Conservation (phyloP, 2,888 invertebrate genomes). For the Caenorhabditis sp. region DNA sequence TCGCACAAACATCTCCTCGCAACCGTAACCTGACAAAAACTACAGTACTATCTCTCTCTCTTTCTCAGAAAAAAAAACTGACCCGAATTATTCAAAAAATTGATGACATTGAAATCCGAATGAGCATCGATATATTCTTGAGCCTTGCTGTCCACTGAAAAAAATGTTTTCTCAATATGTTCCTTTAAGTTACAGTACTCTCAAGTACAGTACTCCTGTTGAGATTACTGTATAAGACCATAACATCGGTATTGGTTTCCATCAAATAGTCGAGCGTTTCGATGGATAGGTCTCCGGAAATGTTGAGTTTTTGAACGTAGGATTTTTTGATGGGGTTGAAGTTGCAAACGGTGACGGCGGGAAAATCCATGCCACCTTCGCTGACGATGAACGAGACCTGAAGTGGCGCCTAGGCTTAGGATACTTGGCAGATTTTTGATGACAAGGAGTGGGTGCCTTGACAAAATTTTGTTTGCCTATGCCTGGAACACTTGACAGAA, state of each 20-base stretch:
- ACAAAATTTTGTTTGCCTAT: not conserved
- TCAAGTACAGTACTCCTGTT: constrained; percentile 21
- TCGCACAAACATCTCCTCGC: constrained; percentile 53
- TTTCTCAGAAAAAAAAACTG: constrained; percentile 3
- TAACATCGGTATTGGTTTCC: constrained; percentile 45
- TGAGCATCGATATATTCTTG: constrained; percentile 37
- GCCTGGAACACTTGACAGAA: too few relatives aligned
- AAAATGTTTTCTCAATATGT: not conserved
- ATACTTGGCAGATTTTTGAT: not conserved
- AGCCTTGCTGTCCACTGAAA: constrained; percentile 21
- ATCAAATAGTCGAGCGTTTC: constrained; percentile 46
- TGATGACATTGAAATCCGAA: constrained; percentile 39
- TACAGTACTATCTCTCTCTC: not conserved
- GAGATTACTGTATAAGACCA: constrained; percentile 36
- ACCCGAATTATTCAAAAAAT: constrained; percentile 48
- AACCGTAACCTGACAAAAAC: constrained; percentile 31
- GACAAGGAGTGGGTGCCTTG: not conserved
- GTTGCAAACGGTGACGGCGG: constrained; percentile 63
- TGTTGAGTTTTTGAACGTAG: constrained; percentile 49
- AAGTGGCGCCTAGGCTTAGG: not conserved
- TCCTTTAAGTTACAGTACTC: constrained; percentile 1
- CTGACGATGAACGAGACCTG: constrained; percentile 59
- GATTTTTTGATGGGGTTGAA: constrained; percentile 60
- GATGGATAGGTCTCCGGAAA: constrained; percentile 41
- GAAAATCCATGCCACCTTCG: constrained; percentile 61